A percentile compares a stretch with the other conserved stretches of the same genome.
phyloP scores from a whole-genome alignment of 2,797 vertebrate species.

The Sebastes steindachneri region DNA sequence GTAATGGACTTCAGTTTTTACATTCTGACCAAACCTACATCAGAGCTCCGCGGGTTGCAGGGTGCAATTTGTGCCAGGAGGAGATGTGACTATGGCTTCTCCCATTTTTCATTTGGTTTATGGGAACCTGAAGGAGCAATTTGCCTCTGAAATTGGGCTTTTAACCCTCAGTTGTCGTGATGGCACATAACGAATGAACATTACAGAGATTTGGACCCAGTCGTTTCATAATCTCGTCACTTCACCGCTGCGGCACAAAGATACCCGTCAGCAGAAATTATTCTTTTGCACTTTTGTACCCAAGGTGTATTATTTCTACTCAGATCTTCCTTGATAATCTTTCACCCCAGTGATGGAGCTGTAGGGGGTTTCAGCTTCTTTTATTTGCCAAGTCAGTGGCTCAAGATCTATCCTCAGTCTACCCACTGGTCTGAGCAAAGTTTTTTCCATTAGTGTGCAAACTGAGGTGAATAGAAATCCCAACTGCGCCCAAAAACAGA shows the following conservation, averaged over 20 bases:
- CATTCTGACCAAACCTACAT: conserved; percentile 34
- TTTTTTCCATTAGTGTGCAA: neutral
- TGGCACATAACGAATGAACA: conserved; percentile 49
- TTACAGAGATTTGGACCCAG: conserved; percentile 2
- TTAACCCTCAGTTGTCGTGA: conserved; percentile 55
- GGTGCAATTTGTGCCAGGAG: conserved; percentile 60
- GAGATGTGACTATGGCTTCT: conserved; percentile 23
- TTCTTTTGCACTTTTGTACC: conserved; percentile 8
- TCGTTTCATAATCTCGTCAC: conserved; percentile 19
- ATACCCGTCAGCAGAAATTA: conserved; percentile 8
- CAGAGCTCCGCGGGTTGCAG: conserved; percentile 35
- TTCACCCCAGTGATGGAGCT: neutral
- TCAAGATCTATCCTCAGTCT: neutral
- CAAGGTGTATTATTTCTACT: neutral
- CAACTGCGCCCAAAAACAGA: neutral
- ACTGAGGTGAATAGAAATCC: neutral
- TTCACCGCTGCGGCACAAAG: conserved; percentile 3
- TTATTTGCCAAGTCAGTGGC: neutral
- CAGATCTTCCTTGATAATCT: no score
- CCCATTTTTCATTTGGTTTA: conserved; percentile 35
- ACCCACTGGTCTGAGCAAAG: no score
- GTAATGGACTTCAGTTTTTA: conserved; percentile 73
- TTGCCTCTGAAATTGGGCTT: conserved; percentile 62
- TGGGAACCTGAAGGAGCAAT: conserved; percentile 51
- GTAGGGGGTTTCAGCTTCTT: neutral